phyloP scores from a whole-genome alignment of 2,113 vertebrate genomes.

The Pedetes capensis region DNA sequence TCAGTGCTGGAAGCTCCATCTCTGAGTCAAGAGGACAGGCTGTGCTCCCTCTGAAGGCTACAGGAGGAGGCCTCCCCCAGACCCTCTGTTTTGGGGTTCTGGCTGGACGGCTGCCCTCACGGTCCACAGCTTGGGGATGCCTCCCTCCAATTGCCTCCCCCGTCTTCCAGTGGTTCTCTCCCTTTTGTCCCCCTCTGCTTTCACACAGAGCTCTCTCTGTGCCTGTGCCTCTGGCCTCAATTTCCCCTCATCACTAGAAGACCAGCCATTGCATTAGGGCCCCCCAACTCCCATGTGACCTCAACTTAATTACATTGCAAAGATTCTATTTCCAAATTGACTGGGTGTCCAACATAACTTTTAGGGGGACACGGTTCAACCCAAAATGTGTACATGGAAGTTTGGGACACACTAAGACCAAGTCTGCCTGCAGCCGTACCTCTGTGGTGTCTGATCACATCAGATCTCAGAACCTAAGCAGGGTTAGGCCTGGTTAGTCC shows the following conservation, averaged over 20 bases:
- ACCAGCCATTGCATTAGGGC: no score
- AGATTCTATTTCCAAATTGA: neutral
- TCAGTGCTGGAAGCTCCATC: rapidly evolving
- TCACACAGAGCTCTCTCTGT: neutral
- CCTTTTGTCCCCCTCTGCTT: neutral
- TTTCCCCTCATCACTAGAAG: neutral
- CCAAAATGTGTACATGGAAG: neutral
- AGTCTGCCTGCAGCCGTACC: no score
- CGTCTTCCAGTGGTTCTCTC: neutral
- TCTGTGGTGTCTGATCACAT: no score
- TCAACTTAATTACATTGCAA: neutral
- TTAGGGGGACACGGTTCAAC: neutral
- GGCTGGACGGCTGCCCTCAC: no score
- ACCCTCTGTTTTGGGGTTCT: no score
- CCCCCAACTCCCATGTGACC: neutral
- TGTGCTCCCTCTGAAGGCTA: rapidly evolving
- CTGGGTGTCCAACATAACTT: neutral
- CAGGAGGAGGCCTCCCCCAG: rapidly evolving
- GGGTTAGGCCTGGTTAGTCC: no score
- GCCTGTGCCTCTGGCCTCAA: neutral
- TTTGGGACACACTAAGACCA: neutral
- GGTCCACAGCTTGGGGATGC: neutral
- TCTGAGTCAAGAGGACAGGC: rapidly evolving
- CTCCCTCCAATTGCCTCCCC: rapidly evolving
- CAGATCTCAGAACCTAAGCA: no score